Conservation (phyloP, 1,140 invertebrate species). For the Zaprionus davidi region DNA sequence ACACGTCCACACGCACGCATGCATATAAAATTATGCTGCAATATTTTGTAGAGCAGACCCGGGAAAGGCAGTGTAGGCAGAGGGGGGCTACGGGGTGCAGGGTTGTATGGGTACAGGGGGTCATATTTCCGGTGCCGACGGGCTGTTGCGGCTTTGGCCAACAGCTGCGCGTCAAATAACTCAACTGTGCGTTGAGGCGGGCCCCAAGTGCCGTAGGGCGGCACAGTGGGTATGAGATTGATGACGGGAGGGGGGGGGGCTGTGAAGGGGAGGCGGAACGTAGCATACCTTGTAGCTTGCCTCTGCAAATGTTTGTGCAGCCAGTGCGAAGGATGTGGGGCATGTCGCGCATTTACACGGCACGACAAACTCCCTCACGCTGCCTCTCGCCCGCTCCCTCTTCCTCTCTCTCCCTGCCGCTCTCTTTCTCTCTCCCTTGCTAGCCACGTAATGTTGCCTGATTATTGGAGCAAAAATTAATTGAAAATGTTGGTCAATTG, state of each 20-base stretch:
- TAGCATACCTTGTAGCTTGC: constrained; percentile 10
- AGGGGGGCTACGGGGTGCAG: neutral
- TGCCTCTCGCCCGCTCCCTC: neutral
- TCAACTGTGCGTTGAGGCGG: constrained; percentile 70
- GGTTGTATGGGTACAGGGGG: neutral
- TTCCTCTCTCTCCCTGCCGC: neutral
- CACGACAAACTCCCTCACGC: constrained; percentile 25
- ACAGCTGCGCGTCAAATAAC: constrained; percentile 76
- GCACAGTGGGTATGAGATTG: constrained; percentile 9
- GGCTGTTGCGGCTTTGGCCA: constrained; percentile 62
- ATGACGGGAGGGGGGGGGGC: neutral
- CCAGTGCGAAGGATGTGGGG: constrained; percentile 31
- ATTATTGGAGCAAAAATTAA: constrained; percentile 84
- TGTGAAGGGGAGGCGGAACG: neutral
- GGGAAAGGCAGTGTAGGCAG: neutral
- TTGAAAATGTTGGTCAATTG: constrained; percentile 84
- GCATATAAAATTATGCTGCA: constrained; percentile 62
- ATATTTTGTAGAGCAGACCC: constrained; percentile 59
- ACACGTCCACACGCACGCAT: constrained; percentile 12
- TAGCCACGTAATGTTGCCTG: constrained; percentile 61
- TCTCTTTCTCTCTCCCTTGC: neutral
- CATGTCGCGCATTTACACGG: constrained; percentile 47
- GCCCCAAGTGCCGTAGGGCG: constrained; percentile 20
- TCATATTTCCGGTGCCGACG: constrained; percentile 24
- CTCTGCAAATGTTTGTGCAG: constrained; percentile 50